Base-by-base conservation (phyloP, 2,797 vertebrate genomes). In the Lacerta viridis region DNA sequence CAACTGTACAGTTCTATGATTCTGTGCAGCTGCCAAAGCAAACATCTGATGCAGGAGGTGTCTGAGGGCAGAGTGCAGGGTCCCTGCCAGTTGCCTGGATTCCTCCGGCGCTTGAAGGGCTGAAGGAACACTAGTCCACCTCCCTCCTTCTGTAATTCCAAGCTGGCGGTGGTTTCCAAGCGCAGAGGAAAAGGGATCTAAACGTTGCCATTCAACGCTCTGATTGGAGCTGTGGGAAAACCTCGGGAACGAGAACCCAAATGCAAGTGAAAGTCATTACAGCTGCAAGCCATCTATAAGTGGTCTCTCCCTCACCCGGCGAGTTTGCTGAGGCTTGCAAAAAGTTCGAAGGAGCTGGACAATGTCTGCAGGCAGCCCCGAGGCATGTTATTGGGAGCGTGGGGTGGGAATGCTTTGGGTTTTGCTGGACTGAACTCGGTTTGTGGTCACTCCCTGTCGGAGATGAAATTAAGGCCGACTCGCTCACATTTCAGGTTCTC, bases 161-260 rank as follows among this genome's bases (percentile, higher is more conserved):
- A 29, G 15, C 77, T n/a, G 66, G 46, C 9, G 27, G 66, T 18
- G 33, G 66, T 87, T 72, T 80, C 77, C 13, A 10, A 71, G 46
- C 13, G 33, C 91, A 87, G 68, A 88, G 90, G 90, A 94, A 88
- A 33, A 84, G 90, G 90, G 93, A 94, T 86, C 71, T 80, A 85
- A 89, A 91, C 4, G 80, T 95, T 95, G 89, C 74, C 90, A 89
- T 89, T 94, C 87, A 55, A 93, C 33, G 84, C 89, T 50, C 71
- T 91, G 36, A 92, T 87, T 82, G 91, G 87, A 68, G 91, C 89
- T 91, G 91, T 94, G 93, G 93, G 93, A 95, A 95, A 96, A 90
- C 85, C 89, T 27, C 43, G 78, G 61, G 0, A 74, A 91, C 85
- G 85, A 89, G 50, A 94, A 92, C 90, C 89, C 90, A 84, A 90